A percentile compares a stretch with the other conserved stretches of the same genome.
Conservation (phyloP, 2,888 invertebrate species). For the Apoderus coryli region DNA sequence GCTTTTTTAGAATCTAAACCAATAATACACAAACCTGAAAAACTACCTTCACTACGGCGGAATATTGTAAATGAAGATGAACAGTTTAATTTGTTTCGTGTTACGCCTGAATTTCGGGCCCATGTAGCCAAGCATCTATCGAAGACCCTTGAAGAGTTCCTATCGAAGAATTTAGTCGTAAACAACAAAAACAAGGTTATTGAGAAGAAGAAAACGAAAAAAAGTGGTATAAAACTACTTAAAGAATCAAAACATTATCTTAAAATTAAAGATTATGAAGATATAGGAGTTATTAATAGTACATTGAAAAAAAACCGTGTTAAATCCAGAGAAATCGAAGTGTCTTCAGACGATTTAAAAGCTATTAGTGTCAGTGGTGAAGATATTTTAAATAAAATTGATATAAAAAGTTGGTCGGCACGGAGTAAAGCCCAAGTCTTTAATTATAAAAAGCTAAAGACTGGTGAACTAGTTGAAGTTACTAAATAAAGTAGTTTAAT, state of each 20-base stretch:
- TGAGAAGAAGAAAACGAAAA: slow-evolving; percentile 12
- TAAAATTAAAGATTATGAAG: too few relatives aligned
- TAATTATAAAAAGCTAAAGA: slow-evolving; percentile 32
- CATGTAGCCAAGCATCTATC: slow-evolving; percentile 38
- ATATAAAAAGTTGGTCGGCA: slow-evolving; percentile 39
- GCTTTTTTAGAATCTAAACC: slow-evolving; percentile 1
- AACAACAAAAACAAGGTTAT: slow-evolving; percentile 14
- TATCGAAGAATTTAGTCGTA: slow-evolving; percentile 18
- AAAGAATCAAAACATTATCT: slow-evolving; percentile 30
- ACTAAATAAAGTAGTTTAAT: slow-evolving; percentile 16
- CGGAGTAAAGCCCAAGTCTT: slow-evolving; percentile 39
- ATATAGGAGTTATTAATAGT: too few relatives aligned
- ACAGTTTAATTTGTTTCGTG: slow-evolving; percentile 39
- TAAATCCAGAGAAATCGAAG: slow-evolving; percentile 12
- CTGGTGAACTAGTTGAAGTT: slow-evolving; percentile 26
- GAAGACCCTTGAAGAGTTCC: slow-evolving; percentile 33
- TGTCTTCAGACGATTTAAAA: slow-evolving; percentile 23
- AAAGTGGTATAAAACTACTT: slow-evolving; percentile 17
- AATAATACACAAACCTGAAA: slow-evolving; percentile 18
- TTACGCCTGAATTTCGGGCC: slow-evolving; percentile 38
- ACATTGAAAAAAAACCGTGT: background rate
- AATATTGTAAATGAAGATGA: slow-evolving; percentile 32
- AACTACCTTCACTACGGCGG: slow-evolving; percentile 21
- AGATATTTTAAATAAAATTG: slow-evolving; percentile 35
- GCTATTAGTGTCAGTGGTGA: slow-evolving; percentile 33